Conservation (phyloP, 2,888 invertebrate genomes). For the Muschampia plurimacula region DNA sequence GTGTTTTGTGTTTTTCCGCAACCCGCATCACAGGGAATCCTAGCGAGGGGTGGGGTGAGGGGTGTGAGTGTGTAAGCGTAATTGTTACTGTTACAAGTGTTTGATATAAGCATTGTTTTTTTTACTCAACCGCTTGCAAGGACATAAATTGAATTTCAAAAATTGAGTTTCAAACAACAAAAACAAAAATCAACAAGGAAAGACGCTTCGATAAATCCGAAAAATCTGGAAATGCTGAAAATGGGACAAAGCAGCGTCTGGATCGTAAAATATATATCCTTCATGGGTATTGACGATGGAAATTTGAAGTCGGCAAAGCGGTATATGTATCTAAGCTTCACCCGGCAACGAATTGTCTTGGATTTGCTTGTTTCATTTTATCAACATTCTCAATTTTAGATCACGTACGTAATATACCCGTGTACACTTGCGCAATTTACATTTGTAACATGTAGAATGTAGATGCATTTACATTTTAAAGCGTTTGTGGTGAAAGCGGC, state of each 20-base stretch:
- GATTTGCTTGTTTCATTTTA: neutral
- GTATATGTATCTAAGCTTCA: conserved; percentile 1
- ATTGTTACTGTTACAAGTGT: neutral
- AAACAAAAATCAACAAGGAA: conserved; percentile 1
- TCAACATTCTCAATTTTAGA: neutral
- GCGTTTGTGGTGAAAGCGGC: no score
- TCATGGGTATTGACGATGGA: conserved; percentile 17
- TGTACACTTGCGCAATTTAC: no score
- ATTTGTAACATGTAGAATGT: no score
- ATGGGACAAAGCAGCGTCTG: conserved; percentile 14
- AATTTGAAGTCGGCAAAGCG: conserved; percentile 22
- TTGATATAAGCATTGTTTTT: neutral
- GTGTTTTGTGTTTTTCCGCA: no score
- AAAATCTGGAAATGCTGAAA: conserved; percentile 15
- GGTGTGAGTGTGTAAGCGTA: no score
- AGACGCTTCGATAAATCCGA: neutral
- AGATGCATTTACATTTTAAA: no score
- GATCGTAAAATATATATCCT: conserved; percentile 14
- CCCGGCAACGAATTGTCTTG: neutral
- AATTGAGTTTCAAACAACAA: neutral
- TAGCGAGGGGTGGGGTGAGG: no score
- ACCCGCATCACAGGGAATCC: no score
- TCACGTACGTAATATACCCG: neutral
- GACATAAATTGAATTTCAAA: neutral
- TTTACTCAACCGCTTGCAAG: neutral